Evolutionary conservation across 1,140 invertebrate genomes (phyloP).

Genomic region (Drosophila leontia): DNA sequence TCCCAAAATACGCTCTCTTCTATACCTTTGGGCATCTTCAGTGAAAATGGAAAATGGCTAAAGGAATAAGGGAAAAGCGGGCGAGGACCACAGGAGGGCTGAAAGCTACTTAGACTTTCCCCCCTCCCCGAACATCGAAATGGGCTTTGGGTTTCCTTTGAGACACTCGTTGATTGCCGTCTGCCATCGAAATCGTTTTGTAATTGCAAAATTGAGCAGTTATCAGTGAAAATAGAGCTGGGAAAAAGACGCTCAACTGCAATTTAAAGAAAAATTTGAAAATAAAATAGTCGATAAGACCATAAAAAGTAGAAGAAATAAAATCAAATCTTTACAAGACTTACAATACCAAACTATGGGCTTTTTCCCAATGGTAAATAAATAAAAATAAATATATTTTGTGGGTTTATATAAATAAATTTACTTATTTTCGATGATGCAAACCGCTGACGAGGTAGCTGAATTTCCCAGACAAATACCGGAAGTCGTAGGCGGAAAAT

Average conservation of each 20-base stretch:
- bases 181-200: slow-evolving; percentile 55
- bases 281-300: neutral
- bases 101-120: slow-evolving; percentile 30
- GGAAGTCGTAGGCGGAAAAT: slow-evolving; percentile 37
- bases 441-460: neutral
- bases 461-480: slow-evolving; percentile 7
- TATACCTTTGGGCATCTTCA: slow-evolving; percentile 46
- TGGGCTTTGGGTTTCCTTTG: slow-evolving; percentile 27
- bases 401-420: neutral
- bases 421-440: slow-evolving; percentile 10
- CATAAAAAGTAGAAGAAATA: neutral
- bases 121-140: neutral
- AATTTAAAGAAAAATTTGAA: neutral
- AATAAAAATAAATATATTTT: neutral
- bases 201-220: slow-evolving; percentile 50
- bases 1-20: slow-evolving; percentile 33
- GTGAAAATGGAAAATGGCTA: slow-evolving; percentile 22
- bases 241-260: neutral
- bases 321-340: neutral
- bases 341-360: neutral
- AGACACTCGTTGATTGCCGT: slow-evolving; percentile 37
- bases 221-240: neutral
- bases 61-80: neutral
- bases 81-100: neutral
- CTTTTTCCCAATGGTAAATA: too few relatives aligned